Conservation (phyloP, 1,140 invertebrate species). For the Diprion similis region DNA sequence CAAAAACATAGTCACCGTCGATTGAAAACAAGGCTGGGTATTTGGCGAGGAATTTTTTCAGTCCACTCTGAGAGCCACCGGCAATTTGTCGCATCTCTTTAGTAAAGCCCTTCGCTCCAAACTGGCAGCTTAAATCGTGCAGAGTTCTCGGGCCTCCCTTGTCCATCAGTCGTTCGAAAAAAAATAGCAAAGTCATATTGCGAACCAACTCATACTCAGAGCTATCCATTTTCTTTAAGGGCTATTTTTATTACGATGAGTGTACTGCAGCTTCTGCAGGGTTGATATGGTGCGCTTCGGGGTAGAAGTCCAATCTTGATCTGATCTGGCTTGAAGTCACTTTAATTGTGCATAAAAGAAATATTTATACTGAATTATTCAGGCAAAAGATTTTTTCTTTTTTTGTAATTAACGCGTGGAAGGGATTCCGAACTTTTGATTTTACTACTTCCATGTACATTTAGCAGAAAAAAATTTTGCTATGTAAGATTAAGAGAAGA, state of each 20-base stretch:
- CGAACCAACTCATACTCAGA: slow-evolving; percentile 91
- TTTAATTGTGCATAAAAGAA: background rate
- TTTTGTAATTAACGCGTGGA: background rate
- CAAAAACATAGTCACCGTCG: slow-evolving; percentile 89
- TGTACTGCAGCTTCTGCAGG: background rate
- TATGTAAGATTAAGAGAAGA: too few relatives aligned
- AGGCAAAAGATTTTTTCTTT: background rate
- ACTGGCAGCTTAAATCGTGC: slow-evolving; percentile 96
- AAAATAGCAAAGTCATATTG: slow-evolving; percentile 95
- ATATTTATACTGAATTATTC: background rate
- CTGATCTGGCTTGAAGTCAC: background rate
- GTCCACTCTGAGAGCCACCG: slow-evolving; percentile 90
- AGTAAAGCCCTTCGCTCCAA: slow-evolving; percentile 94
- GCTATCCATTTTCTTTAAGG: slow-evolving; percentile 76
- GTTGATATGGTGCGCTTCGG: background rate
- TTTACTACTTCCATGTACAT: too few relatives aligned
- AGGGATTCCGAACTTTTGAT: background rate
- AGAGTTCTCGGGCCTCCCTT: slow-evolving; percentile 92
- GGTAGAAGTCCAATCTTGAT: background rate
- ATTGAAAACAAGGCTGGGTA: slow-evolving; percentile 93
- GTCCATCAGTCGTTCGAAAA: slow-evolving; percentile 93
- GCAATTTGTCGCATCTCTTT: slow-evolving; percentile 96
- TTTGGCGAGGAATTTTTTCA: slow-evolving; percentile 90
- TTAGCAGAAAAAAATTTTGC: too few relatives aligned
- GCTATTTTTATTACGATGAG: background rate